These are phyloP conservation scores for Sander lucioperca DNA, from an alignment of 2,113 vertebrate species.

Conservation along the genomic window DNA sequence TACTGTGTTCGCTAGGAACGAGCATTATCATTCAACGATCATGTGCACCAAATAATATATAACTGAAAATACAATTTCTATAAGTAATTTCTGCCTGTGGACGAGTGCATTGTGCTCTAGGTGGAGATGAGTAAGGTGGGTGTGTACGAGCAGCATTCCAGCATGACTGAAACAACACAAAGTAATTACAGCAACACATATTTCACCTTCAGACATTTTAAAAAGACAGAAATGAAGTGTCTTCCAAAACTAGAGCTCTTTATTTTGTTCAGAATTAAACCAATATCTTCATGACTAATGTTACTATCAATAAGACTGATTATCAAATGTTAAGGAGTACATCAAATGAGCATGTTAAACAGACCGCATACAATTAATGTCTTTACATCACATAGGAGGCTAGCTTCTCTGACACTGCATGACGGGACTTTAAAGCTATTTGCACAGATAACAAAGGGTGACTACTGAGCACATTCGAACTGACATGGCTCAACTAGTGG, in stretches of 20 bases:
- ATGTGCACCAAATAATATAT: constrained; percentile 5
- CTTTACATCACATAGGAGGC: constrained; percentile 20
- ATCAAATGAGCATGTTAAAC: constrained; percentile 11
- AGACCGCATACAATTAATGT: constrained; percentile 4
- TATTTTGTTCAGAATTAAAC: constrained; percentile 41
- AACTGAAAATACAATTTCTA: constrained; percentile 3
- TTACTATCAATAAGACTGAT: not conserved
- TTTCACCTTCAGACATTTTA: constrained; percentile 11
- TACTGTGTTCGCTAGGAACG: not conserved
- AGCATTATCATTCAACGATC: constrained; percentile 17
- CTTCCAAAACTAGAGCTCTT: constrained; percentile 29
- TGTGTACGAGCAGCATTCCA: constrained; percentile 39
- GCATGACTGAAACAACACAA: constrained; percentile 12
- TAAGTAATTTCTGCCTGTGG: not conserved
- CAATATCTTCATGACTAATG: constrained; percentile 11
- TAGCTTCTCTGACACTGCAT: constrained; percentile 4
- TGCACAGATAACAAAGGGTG: constrained; percentile 55
- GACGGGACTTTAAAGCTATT: constrained; percentile 29
- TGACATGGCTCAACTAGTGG: constrained; percentile 60
- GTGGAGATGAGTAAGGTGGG: constrained; percentile 34
- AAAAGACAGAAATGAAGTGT: constrained; percentile 20
- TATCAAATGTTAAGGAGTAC: not conserved
- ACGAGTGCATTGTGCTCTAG: constrained; percentile 9
- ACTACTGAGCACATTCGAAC: constrained; percentile 51
- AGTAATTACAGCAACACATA: constrained; percentile 11